These are phyloP conservation scores for Ips nitidus DNA, from an alignment of 1,140 invertebrate genomes.

Conservation along the genomic window DNA sequence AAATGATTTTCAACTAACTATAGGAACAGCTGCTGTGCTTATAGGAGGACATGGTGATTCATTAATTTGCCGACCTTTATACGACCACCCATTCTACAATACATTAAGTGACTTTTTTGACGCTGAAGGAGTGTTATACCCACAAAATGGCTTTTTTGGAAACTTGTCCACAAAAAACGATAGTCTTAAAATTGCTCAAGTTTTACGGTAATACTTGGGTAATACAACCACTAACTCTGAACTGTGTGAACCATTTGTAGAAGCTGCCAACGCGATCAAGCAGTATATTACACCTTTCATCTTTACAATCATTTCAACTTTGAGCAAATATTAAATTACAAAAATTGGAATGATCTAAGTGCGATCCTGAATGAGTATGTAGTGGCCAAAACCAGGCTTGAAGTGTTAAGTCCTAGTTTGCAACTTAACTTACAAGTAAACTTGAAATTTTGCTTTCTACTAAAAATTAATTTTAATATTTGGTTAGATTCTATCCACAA, in stretches of 20 bases:
- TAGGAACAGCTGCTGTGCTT: constrained; percentile 53
- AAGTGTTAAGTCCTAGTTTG: constrained; percentile 59
- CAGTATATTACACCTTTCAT: constrained; percentile 71
- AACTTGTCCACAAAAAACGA: constrained; percentile 50
- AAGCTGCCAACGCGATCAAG: constrained; percentile 67
- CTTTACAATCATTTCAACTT: constrained; percentile 54
- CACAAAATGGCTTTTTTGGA: constrained; percentile 60
- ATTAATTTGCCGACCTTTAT: constrained; percentile 64
- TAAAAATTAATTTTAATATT: constrained; percentile 3
- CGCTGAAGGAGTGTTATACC: constrained; percentile 59
- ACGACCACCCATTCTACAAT: constrained; percentile 60
- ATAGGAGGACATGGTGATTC: constrained; percentile 59
- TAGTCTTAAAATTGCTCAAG: constrained; percentile 43
- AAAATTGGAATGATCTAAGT: constrained; percentile 62
- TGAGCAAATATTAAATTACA: constrained; percentile 57
- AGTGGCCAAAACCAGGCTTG: constrained; percentile 53
- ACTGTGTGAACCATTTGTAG: constrained; percentile 51
- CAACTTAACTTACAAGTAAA: constrained; percentile 59
- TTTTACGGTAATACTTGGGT: constrained; percentile 46
- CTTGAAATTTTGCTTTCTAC: neutral
- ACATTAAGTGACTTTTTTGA: constrained; percentile 63
- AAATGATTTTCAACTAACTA: neutral
- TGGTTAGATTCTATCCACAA: constrained; percentile 56
- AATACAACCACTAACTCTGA: too few relatives aligned
- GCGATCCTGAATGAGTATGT: constrained; percentile 53